A percentile compares a stretch with the other conserved stretches of the same genome.
Conservation (phyloP, 2,797 vertebrate genomes). For the Myripristis jacobus region DNA sequence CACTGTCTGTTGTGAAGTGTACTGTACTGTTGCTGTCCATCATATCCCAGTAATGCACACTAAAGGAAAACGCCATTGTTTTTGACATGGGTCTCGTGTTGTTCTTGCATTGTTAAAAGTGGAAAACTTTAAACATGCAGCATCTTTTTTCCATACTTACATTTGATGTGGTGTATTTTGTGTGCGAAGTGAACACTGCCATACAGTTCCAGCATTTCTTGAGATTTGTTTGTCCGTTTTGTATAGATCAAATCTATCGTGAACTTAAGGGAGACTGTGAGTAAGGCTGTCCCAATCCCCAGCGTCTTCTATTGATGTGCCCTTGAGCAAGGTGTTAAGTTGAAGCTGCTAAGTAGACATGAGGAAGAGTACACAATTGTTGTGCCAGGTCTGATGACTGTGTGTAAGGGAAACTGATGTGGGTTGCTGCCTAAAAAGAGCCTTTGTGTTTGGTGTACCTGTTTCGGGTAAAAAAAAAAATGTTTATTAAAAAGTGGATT, state of each 20-base stretch:
- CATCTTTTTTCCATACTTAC: slow-evolving; percentile 22
- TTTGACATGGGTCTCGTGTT: slow-evolving; percentile 34
- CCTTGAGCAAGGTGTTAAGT: neutral
- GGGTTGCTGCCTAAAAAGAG: no score
- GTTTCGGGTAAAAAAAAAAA: neutral
- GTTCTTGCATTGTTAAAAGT: slow-evolving; percentile 20
- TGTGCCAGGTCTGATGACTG: neutral
- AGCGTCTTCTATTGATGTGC: neutral
- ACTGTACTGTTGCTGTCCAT: slow-evolving; percentile 20
- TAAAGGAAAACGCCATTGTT: slow-evolving; percentile 43
- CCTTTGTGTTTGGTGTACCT: neutral
- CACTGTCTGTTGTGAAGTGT: slow-evolving; percentile 23
- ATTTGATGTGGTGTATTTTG: no score
- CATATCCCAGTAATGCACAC: slow-evolving; percentile 7
- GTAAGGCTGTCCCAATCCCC: neutral
- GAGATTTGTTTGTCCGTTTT: slow-evolving; percentile 24
- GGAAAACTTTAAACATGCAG: neutral
- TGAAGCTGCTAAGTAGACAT: no score
- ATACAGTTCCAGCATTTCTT: slow-evolving; percentile 24
- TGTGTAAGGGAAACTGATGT: neutral
- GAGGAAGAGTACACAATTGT: no score
- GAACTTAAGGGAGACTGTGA: neutral
- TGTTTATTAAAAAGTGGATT: neutral
- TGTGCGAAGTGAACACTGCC: slow-evolving; percentile 33
- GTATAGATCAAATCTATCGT: neutral